Conservation (phyloP, 2,113 vertebrate genomes). For the Eudorcas thomsonii region DNA sequence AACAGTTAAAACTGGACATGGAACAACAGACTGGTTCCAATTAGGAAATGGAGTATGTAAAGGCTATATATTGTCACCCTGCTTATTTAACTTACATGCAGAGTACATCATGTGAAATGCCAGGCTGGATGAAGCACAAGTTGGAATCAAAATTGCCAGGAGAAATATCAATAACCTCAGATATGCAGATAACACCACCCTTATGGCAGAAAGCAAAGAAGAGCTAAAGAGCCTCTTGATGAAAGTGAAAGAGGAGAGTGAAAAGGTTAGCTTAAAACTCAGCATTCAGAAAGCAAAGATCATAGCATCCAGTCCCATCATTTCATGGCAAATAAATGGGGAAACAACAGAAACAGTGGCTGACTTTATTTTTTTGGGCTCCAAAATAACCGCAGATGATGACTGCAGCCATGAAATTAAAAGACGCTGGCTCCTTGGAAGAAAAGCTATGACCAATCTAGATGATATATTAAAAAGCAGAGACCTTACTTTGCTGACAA, state of each 20-base stretch:
- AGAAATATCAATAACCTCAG: background rate
- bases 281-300: background rate
- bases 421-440: background rate
- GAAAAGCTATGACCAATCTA: background rate
- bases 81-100: background rate
- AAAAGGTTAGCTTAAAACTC: background rate
- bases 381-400: background rate
- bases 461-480: background rate
- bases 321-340: background rate
- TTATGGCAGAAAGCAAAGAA: background rate
- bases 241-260: background rate
- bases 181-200: background rate
- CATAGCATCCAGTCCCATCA: rapidly evolving
- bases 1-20: background rate
- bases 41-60: background rate
- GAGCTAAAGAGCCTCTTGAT: background rate
- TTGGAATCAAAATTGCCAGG: background rate
- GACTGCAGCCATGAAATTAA: background rate
- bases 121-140: background rate
- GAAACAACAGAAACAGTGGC: background rate
- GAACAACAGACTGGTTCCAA: background rate
- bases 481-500: background rate
- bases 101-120: background rate
- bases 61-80: background rate
- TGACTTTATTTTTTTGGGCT: background rate